Conservation (phyloP, 2,797 vertebrate species). For the Epinephelus awoara region DNA sequence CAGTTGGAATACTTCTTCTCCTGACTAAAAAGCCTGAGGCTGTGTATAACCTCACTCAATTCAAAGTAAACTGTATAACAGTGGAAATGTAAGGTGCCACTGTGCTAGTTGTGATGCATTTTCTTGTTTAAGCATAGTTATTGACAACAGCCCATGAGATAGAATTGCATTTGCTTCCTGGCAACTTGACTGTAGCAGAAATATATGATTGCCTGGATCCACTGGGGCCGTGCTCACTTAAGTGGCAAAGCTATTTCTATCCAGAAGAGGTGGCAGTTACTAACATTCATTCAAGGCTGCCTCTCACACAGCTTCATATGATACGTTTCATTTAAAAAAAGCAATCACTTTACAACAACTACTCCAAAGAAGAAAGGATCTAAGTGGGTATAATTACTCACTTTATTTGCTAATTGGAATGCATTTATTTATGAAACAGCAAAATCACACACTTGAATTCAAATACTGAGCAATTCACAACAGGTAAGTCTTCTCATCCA, state of each 20-base stretch:
- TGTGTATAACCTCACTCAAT: not conserved
- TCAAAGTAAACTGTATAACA: constrained; percentile 4
- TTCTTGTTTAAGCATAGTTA: not conserved
- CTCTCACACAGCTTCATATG: not conserved
- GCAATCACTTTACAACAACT: not conserved
- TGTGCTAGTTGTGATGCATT: not conserved
- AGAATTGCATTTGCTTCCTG: constrained; percentile 1
- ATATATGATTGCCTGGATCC: not conserved
- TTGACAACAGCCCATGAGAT: not conserved
- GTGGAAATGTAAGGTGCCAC: not conserved
- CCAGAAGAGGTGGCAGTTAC: not conserved
- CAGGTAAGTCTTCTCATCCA: not conserved
- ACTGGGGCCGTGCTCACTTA: not conserved
- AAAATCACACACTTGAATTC: not conserved
- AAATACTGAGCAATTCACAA: not conserved
- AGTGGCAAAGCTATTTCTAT: constrained; percentile 11
- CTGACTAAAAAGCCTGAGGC: constrained; percentile 6
- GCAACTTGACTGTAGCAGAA: not conserved
- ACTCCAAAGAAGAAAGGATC: not conserved
- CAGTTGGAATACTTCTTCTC: constrained; percentile 8
- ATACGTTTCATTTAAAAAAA: not conserved
- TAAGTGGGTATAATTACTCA: not conserved
- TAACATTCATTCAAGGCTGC: not conserved
- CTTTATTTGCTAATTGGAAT: not conserved
- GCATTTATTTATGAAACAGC: not conserved